A percentile compares a stretch with the other conserved stretches of the same genome.
Evolutionary conservation across 2,888 invertebrate genomes (phyloP).

Genomic region (Melieria crassipennis): DNA sequence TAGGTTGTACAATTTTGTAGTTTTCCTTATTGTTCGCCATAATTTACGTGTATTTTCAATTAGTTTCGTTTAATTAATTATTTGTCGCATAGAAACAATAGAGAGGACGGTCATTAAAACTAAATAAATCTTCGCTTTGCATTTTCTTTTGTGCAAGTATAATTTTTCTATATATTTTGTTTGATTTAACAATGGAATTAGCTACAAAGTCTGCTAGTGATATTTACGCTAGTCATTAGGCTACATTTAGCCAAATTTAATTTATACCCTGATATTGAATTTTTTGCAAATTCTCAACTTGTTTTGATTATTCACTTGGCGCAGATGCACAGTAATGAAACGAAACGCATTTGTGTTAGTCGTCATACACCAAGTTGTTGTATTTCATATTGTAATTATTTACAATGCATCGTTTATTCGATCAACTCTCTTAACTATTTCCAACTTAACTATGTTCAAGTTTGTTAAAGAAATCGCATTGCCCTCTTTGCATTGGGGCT

Average conservation of each 20-base stretch:
- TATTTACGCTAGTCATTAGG: slow-evolving; percentile 3
- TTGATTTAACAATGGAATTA: slow-evolving; percentile 17
- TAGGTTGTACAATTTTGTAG: slow-evolving; percentile 7
- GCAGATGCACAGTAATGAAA: too few relatives aligned
- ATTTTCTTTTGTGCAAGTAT: too few relatives aligned
- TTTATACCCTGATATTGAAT: slow-evolving; percentile 6
- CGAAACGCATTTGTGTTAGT: too few relatives aligned
- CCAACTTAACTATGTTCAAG: background rate
- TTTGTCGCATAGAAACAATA: slow-evolving; percentile 59
- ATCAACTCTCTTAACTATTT: background rate
- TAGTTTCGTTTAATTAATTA: slow-evolving; percentile 45
- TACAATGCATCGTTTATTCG: background rate
- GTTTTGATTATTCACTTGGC: background rate
- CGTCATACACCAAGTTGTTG: too few relatives aligned
- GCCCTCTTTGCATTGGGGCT: slow-evolving; percentile 27
- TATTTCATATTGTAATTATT: background rate
- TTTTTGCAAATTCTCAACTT: background rate
- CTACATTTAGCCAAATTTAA: slow-evolving; percentile 5
- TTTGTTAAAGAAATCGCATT: slow-evolving; percentile 18
- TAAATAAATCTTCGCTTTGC: slow-evolving; percentile 22
- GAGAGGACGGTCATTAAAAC: slow-evolving; percentile 53
- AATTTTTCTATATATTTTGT: background rate
- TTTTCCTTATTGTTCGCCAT: background rate
- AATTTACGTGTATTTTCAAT: background rate
- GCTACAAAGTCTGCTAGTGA: background rate